Base-by-base conservation (phyloP, 2,888 invertebrate genomes). In the Aricia artaxerxes region DNA sequence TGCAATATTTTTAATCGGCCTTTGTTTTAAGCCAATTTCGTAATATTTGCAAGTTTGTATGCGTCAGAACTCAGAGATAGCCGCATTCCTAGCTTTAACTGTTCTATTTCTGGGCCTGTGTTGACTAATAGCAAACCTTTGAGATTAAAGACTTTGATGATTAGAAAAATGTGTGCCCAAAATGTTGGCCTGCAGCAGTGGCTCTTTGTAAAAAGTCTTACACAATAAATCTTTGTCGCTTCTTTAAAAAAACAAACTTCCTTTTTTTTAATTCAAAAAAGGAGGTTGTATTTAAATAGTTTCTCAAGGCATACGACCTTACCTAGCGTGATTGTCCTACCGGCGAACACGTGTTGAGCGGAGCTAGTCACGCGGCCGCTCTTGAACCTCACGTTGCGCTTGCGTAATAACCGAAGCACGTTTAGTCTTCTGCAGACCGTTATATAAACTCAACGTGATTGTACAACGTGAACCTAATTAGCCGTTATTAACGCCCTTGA, bases 381-480 rank as follows among this genome's bases (percentile, higher is more conserved):
- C 91, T 90, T 91, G 92, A 91, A 91, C 92, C 91, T 91, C 93
- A 93, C 94, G 93, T 93, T 93, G 90, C 81, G 83, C 85, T 93
- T 92, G 89, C 92, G 92, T 89, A 93, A 93, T 89, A 78, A 82
- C 77, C 79, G 82, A 84, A 87, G 85, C 91, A 90, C 91, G 90
- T 88, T 91, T 85, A 86, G 87, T 88, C 90, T 86, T 89, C 89
- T 88, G 87, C 85, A 85, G 84, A 87, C 89, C 88, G 90, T 92
- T 92, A 93, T 89, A 92, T 92, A 92, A 92, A 88, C 86, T 85
- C 90, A 93, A 93, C 93, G 92, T 93, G 93, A 93, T 89, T 85
- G 83, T 83, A 85, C 85, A 90, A 90, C 89, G 89, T 90, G 88
- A 88, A 90, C 86, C 88, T 88, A 89, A 90, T 90, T 89, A 88